Base-by-base conservation (phyloP, 1,140 invertebrate genomes). In the Rhynchophorus ferrugineus region DNA sequence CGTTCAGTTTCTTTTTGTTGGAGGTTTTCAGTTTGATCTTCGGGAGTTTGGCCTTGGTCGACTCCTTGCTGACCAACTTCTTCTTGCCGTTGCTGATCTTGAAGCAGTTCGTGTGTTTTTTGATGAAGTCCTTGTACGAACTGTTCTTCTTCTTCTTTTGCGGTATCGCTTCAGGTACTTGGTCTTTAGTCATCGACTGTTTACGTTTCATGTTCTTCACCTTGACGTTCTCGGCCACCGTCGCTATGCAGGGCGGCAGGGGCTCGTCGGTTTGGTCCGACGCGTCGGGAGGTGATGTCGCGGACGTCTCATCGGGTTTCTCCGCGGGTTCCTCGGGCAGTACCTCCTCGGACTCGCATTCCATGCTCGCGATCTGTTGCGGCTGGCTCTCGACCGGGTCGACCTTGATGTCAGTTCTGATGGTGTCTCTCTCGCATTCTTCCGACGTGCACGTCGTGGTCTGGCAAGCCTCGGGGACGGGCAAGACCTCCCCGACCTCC, bases 111-210 rank as follows among this genome's bases (percentile, higher is more conserved):
- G 52, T 54, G 34, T 66, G 63, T 57, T 70, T 73, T 50, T 69
- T 71, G 2, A 72, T 71, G 16, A 71, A 59, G 54, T 68, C 68
- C 54, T 72, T 73, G 55, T 72, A 72, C 38, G 66, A 71, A 37
- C 69, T 64, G 11, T 52, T 36, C 50, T 67, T 62, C 43, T 62
- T 63, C 51, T 57, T 60, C 47, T 66, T 66, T 19, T 46, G 42
- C 8, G 47, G 54, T 42, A 55, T 47, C 22, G 19, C 41, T 24
- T 49, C 39, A 54, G 49, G 49, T 47, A 38, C 36, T 48, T 54
- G 60, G 22, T 62, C 60, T 42, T 61, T 62, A 7, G 50, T 51
- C 33, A 62, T 49, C 2, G 64, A 64, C 33, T 61, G 45, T 54
- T 66, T 68, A 48, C 68, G 44, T 51, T 69, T 69, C 66, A 68